Percentiles rank a stretch among this genome's conserved stretches.
Conservation (phyloP, 1,140 invertebrate genomes). For the Drosophila tristis region DNA sequence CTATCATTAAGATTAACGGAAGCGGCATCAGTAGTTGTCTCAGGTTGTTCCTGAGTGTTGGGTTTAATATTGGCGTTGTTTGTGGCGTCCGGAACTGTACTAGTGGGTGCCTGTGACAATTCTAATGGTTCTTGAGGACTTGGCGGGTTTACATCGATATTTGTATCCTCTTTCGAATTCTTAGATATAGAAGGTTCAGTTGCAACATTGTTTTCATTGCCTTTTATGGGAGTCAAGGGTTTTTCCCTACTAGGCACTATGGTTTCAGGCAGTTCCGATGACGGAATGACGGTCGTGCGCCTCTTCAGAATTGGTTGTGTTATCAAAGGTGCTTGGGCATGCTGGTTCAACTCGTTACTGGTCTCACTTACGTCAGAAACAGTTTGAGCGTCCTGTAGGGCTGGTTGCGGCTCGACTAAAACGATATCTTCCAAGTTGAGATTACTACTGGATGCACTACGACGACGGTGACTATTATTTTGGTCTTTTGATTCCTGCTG, state of each 20-base stretch:
- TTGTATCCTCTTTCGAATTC: background rate
- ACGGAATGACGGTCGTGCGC: slow-evolving; percentile 58
- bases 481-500: slow-evolving; percentile 50
- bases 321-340: slow-evolving; percentile 26
- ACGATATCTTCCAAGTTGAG: slow-evolving; percentile 74
- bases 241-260: background rate
- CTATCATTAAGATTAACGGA: background rate
- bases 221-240: background rate
- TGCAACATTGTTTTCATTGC: background rate
- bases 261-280: slow-evolving; percentile 18
- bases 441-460: slow-evolving; percentile 39
- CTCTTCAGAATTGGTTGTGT: slow-evolving; percentile 69
- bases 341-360: slow-evolving; percentile 12
- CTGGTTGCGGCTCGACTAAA: slow-evolving; percentile 68
- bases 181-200: slow-evolving; percentile 2
- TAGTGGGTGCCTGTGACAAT: slow-evolving; percentile 54
- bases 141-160: background rate
- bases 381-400: slow-evolving; percentile 10
- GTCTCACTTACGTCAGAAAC: background rate
- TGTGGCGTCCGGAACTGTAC: slow-evolving; percentile 52
- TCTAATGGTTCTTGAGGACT: slow-evolving; percentile 13
- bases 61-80: background rate
- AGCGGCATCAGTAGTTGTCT: slow-evolving; percentile 4
- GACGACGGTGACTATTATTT: slow-evolving; percentile 24
- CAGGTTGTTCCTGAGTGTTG: slow-evolving; percentile 1